Evolutionary conservation across 2,797 vertebrate genomes (phyloP).

Genomic region (Hybognathus amarus): DNA sequence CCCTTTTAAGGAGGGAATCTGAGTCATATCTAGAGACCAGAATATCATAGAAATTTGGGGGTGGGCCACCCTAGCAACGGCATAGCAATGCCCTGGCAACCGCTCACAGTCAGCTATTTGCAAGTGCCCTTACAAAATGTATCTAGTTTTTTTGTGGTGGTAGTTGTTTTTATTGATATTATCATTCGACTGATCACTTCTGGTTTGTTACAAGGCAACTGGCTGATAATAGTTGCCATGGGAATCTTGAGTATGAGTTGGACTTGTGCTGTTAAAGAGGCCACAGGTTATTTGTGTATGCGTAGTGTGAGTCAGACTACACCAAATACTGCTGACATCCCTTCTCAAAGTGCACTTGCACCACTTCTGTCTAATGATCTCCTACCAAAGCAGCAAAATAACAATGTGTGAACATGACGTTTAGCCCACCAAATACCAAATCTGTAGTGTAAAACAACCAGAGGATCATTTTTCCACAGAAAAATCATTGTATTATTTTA

Average conservation of each 20-base stretch:
- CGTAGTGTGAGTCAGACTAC: conserved; percentile 30
- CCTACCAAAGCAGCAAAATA: neutral
- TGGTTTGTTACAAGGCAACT: conserved; percentile 48
- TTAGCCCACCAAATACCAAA: conserved; percentile 1
- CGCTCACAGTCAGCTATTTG: neutral
- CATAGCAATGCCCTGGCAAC: neutral
- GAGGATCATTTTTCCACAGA: conserved; percentile 12
- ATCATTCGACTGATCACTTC: conserved; percentile 11
- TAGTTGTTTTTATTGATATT: neutral
- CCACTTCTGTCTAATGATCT: conserved; percentile 40
- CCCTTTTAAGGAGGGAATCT: neutral
- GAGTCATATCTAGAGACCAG: no score
- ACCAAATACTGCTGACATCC: conserved; percentile 36
- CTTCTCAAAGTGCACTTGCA: conserved; percentile 21
- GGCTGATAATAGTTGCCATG: conserved; percentile 54
- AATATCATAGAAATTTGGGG: neutral
- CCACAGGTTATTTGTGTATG: conserved; percentile 40
- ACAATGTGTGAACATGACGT: neutral
- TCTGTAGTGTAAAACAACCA: conserved; percentile 19
- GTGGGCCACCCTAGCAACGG: neutral
- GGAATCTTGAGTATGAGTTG: conserved; percentile 56
- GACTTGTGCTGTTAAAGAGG: conserved; percentile 40
- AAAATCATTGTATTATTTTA: conserved; percentile 12
- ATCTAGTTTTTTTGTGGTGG: neutral
- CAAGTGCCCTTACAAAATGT: neutral